These are phyloP conservation scores for Scytalopus superciliaris DNA, from an alignment of 2,113 vertebrate genomes.

Conservation along the genomic window DNA sequence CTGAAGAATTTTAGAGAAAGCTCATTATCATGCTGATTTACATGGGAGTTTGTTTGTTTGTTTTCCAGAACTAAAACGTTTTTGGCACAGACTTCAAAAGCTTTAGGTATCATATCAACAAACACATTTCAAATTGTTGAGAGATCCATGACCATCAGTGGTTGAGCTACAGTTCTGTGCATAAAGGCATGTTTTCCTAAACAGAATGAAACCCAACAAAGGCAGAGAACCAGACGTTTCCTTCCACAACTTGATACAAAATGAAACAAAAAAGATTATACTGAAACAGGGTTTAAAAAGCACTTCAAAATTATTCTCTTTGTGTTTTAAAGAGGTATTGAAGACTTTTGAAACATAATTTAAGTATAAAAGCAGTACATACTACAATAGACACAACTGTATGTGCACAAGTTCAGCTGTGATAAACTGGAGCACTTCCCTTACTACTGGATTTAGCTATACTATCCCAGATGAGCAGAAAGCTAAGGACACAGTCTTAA, in stretches of 20 bases:
- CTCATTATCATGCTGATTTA: neutral
- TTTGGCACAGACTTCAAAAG: neutral
- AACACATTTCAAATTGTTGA: neutral
- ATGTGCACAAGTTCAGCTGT: neutral
- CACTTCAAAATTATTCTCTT: neutral
- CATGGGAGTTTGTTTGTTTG: neutral
- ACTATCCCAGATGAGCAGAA: neutral
- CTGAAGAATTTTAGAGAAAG: neutral
- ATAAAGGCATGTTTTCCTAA: neutral
- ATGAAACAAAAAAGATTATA: neutral
- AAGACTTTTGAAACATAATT: neutral
- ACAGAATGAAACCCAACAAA: neutral
- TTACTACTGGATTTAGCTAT: neutral
- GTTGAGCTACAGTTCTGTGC: neutral
- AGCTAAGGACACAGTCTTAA: neutral
- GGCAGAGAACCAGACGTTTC: neutral
- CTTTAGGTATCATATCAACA: neutral
- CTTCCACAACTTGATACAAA: neutral
- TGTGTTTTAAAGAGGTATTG: neutral
- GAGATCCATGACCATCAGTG: neutral
- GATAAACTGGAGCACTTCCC: neutral
- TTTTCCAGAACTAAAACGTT: neutral
- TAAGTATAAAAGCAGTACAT: neutral
- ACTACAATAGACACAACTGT: neutral
- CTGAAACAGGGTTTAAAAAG: neutral